Conservation (phyloP, 1,140 invertebrate species). For the Metaphire vulgaris region DNA sequence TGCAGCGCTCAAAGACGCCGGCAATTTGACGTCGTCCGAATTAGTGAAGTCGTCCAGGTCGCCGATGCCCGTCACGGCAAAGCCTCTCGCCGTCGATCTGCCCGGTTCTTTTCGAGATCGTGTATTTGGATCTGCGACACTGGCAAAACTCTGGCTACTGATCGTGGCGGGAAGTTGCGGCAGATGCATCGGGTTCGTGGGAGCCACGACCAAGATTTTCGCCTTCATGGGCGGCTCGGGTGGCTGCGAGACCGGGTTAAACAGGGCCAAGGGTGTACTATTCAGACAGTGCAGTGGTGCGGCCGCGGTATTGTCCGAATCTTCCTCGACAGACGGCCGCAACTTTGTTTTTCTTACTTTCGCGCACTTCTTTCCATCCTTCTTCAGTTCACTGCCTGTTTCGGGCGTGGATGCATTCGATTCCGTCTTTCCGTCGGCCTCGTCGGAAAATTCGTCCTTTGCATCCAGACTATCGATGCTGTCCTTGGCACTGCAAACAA, state of each 20-base stretch:
- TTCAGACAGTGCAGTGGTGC: neutral
- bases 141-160: conserved; percentile 8
- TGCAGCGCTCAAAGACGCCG: neutral
- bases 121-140: neutral
- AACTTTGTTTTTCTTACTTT: neutral
- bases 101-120: neutral
- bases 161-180: neutral
- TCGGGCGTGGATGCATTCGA: neutral
- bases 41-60: conserved; percentile 45
- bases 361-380: neutral
- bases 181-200: neutral
- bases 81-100: neutral
- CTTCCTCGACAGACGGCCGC: neutral
- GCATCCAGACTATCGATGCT: neutral
- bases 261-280: neutral
- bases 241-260: neutral
- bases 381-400: neutral
- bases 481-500: neutral
- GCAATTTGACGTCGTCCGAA: neutral
- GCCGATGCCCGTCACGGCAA: conserved; percentile 39
- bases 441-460: neutral
- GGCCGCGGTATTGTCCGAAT: neutral
- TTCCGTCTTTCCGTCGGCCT: neutral
- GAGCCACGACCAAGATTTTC: neutral
- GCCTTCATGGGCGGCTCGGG: neutral